Evolutionary conservation across 2,888 invertebrate species (phyloP).

Genomic region (Asteroscopus sphinx): DNA sequence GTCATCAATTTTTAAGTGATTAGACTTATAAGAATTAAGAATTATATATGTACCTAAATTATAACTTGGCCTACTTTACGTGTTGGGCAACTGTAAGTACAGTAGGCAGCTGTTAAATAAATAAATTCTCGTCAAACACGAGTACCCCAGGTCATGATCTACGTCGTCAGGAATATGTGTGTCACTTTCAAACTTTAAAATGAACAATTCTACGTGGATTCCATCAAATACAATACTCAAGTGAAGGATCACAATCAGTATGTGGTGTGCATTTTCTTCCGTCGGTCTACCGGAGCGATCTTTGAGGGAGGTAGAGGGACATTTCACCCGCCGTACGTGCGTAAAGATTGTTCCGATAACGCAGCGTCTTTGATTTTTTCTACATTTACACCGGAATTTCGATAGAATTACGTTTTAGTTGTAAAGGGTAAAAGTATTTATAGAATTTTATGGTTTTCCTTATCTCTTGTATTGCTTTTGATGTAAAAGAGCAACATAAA

Average conservation of each 20-base stretch:
- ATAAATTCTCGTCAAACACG: too few species aligned
- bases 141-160: too few species aligned
- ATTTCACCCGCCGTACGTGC: conserved; percentile 75
- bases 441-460: too few species aligned
- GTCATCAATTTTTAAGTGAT: too few species aligned
- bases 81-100: too few species aligned
- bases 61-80: too few species aligned
- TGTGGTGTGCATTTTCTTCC: conserved; percentile 58
- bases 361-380: conserved; percentile 55
- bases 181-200: background rate
- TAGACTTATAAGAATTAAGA: too few species aligned
- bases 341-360: conserved; percentile 64
- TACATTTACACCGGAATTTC: conserved; percentile 53
- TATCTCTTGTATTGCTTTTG: too few species aligned
- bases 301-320: conserved; percentile 66
- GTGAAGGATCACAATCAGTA: conserved; percentile 59
- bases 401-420: conserved; percentile 18
- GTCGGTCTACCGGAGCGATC: conserved; percentile 49
- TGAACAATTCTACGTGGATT: background rate
- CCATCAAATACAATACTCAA: background rate
- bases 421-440: background rate
- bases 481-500: too few species aligned
- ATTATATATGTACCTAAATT: too few species aligned
- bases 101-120: too few species aligned
- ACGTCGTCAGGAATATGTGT: background rate